Percentiles rank a stretch among this genome's conserved stretches.
These are phyloP conservation scores for Euura saliciscinereae DNA, from an alignment of 1,140 invertebrate species.

Conservation along the genomic window DNA sequence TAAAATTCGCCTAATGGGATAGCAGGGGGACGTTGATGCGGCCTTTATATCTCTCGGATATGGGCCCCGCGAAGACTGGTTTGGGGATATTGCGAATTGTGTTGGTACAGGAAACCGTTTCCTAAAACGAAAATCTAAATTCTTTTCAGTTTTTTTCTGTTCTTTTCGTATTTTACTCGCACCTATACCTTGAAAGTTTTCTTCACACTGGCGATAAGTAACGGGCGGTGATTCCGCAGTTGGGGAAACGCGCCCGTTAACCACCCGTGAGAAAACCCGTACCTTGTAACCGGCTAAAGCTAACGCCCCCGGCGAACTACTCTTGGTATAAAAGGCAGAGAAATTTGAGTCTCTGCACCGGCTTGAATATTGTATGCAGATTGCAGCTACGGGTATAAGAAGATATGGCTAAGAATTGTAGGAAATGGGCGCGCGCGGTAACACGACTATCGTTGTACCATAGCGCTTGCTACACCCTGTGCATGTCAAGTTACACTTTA, in stretches of 20 bases:
- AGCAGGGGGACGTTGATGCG: neutral
- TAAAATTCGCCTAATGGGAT: conserved; percentile 2
- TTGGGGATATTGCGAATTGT: neutral
- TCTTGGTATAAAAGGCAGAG: neutral
- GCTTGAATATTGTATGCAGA: conserved; percentile 4
- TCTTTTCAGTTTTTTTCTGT: neutral
- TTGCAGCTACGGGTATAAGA: neutral
- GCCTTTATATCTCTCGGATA: conserved; percentile 1
- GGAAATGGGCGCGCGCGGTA: no score
- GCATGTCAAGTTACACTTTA: no score
- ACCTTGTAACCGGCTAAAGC: no score
- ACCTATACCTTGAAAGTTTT: no score
- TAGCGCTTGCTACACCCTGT: no score
- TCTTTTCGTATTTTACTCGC: no score
- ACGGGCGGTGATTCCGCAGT: neutral
- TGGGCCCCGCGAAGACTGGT: neutral
- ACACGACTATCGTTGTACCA: no score
- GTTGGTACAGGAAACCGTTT: neutral
- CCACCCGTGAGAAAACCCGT: neutral
- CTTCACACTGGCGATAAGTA: neutral
- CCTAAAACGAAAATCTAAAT: neutral
- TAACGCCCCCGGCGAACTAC: neutral
- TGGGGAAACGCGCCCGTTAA: neutral
- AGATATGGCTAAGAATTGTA: no score
- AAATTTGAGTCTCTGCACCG: neutral